Evolutionary conservation across 2,113 vertebrate species (phyloP).

Genomic region (Catharus fuscescens): DNA sequence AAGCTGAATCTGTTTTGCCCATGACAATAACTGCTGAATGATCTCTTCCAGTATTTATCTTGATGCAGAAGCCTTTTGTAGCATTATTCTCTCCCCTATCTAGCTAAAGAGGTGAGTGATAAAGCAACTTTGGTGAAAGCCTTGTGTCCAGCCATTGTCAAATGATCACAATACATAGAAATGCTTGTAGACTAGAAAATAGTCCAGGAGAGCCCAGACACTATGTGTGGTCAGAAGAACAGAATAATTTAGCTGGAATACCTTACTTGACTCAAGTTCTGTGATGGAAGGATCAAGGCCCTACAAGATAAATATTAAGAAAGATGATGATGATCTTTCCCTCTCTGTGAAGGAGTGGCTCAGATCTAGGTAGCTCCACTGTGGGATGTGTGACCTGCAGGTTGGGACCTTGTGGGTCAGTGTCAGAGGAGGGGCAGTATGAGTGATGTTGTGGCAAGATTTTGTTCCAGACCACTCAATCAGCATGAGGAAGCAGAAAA

Average conservation of each 20-base stretch:
- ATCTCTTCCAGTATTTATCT: background rate
- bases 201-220: background rate
- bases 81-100: background rate
- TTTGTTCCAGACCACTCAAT: background rate
- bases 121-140: background rate
- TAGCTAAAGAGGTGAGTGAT: background rate
- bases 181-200: background rate
- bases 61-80: background rate
- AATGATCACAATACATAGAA: background rate
- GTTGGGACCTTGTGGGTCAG: background rate
- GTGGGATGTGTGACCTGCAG: background rate
- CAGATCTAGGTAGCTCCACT: background rate
- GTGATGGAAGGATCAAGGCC: background rate
- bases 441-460: background rate
- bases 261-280: background rate
- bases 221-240: background rate
- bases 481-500: background rate
- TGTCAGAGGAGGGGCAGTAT: background rate
- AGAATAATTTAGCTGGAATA: background rate
- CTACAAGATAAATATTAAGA: background rate
- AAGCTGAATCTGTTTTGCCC: background rate
- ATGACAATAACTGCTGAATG: background rate
- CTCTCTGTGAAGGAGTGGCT: background rate
- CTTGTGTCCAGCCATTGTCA: background rate
- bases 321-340: background rate